phyloP scores from a whole-genome alignment of 2,797 vertebrate species.

The Zalophus californianus region DNA sequence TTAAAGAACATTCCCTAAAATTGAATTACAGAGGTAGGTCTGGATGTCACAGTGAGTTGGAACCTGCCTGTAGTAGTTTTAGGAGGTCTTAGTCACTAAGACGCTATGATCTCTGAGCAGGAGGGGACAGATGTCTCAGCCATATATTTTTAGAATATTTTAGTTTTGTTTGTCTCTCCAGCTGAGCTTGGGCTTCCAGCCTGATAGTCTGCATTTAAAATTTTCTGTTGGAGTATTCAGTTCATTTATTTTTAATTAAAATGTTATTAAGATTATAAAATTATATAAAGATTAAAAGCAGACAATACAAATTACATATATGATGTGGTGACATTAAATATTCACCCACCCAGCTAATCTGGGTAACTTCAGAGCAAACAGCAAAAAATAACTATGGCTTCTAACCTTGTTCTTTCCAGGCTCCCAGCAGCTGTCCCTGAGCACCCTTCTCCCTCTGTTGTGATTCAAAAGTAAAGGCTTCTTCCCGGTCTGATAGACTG shows the following conservation, averaged over 20 bases:
- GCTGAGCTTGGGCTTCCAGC: conserved; percentile 42
- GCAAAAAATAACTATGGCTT: background rate
- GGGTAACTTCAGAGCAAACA: conserved; percentile 49
- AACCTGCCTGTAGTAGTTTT: background rate
- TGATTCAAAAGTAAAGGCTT: background rate
- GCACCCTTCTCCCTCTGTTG: background rate
- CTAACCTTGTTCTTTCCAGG: background rate
- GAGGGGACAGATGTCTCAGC: background rate
- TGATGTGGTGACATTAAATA: conserved; percentile 54
- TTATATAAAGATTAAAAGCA: conserved; percentile 70
- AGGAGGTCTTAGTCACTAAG: background rate
- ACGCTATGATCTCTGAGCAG: background rate
- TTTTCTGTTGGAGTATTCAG: conserved; percentile 68
- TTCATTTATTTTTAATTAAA: conserved; percentile 82
- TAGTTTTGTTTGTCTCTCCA: conserved; percentile 48
- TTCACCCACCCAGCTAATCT: conserved; percentile 56
- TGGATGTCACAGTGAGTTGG: background rate
- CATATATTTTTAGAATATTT: conserved; percentile 18
- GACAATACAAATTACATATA: conserved; percentile 53
- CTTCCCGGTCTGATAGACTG: background rate
- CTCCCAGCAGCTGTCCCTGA: background rate
- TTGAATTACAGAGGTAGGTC: background rate
- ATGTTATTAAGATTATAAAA: conserved; percentile 79
- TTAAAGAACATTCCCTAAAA: background rate
- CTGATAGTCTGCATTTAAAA: conserved; percentile 46